Conservation (phyloP, 2,888 invertebrate genomes). For the Idaea straminata region DNA sequence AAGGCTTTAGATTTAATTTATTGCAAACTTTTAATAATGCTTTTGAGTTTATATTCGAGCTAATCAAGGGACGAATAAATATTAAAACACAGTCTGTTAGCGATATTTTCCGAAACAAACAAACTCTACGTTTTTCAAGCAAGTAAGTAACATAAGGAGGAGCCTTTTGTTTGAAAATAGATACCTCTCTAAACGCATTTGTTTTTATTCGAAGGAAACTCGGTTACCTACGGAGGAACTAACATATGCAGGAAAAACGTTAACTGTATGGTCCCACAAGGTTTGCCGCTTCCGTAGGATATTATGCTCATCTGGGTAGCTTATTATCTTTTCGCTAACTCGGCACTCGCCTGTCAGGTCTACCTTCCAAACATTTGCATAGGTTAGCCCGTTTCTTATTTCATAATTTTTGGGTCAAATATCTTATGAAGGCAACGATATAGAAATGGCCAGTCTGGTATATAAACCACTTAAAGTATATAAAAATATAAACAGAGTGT, state of each 20-base stretch:
- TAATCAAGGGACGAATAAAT: background rate
- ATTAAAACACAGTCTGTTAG: background rate
- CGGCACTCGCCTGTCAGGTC: constrained; percentile 24
- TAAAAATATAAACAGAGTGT: background rate
- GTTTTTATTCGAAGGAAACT: constrained; percentile 5
- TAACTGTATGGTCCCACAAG: constrained; percentile 19
- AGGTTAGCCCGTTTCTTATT: constrained; percentile 30
- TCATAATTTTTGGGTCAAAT: constrained; percentile 30
- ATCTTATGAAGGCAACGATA: constrained; percentile 18
- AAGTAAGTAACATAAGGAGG: background rate
- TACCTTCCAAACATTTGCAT: constrained; percentile 32
- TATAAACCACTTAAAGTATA: constrained; percentile 3
- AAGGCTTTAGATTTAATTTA: background rate
- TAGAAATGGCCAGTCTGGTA: constrained; percentile 11
- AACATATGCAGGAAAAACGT: constrained; percentile 15
- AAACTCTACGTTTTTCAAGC: background rate
- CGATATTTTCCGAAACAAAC: background rate
- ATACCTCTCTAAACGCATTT: background rate
- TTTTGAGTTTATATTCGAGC: background rate
- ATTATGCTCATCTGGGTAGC: constrained; percentile 28
- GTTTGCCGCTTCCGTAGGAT: constrained; percentile 23
- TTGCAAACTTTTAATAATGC: background rate
- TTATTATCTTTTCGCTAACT: constrained; percentile 33
- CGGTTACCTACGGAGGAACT: background rate
- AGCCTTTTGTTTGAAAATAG: background rate